phyloP scores from a whole-genome alignment of 2,113 vertebrate species.

The Micronisus gabar region DNA sequence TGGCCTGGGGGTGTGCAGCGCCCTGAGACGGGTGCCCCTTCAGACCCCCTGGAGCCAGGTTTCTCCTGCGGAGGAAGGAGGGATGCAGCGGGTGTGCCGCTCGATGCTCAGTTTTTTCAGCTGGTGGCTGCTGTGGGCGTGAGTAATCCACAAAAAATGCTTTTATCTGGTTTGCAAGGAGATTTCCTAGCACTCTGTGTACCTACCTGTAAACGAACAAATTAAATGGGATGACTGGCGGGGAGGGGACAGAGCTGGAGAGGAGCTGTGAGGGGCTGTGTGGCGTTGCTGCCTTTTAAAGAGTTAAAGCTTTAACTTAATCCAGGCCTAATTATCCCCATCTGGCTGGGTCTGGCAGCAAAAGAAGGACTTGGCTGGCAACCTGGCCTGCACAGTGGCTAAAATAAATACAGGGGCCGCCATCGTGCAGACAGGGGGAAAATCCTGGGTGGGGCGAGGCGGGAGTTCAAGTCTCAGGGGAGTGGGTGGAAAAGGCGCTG shows the following conservation, averaged over 20 bases:
- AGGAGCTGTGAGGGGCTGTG: neutral
- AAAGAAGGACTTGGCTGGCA: conserved; percentile 8
- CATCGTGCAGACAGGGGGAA: neutral
- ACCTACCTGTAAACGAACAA: neutral
- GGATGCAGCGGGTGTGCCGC: rapidly evolving
- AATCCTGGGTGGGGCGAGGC: rapidly evolving
- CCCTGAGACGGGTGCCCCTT: rapidly evolving
- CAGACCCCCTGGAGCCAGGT: too few relatives aligned
- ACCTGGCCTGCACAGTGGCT: conserved; percentile 10
- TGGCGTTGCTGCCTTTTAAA: neutral
- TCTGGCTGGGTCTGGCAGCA: conserved; percentile 22
- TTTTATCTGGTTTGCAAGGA: neutral
- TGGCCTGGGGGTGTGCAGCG: neutral
- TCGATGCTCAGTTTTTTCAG: rapidly evolving
- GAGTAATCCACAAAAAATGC: neutral
- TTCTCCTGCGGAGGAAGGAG: neutral
- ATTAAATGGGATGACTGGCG: too few relatives aligned
- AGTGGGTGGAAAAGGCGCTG: rapidly evolving
- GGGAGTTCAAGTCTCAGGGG: rapidly evolving
- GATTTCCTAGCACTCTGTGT: neutral
- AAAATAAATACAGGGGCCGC: conserved; percentile 19
- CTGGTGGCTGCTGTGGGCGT: neutral
- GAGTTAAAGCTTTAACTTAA: conserved; percentile 33
- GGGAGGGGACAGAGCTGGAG: neutral
- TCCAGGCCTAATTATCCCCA: conserved; percentile 26